Evolutionary conservation across 2,888 invertebrate genomes (phyloP), one percentile per base, ranked within the genome.

Genomic region (Galeopsomyia nigrocyanea): DNA sequence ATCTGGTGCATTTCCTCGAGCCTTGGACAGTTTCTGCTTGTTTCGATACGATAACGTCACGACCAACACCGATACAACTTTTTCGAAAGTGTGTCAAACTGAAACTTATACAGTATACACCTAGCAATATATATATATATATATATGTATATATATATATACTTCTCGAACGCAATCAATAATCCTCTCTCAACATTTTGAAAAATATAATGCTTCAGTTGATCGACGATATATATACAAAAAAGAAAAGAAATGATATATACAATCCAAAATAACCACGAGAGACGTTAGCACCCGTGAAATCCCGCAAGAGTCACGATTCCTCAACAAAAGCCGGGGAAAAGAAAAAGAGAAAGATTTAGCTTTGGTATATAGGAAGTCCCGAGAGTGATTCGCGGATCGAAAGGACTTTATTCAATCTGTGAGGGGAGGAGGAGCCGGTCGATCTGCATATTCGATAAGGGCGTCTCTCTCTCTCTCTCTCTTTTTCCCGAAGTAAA

Each of bases 401-500:
- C 58, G 58, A 50, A 39, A 58, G 39, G 67, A 39, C 53, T 53
- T 68, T 68, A 68, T 68, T 61, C 68, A 61, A 68, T 61, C 53
- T 26, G 26, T 26, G 26, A 5, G 3, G 5, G 26, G 67, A 3
- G 39, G 0, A 9, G 39, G n/a, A n/a, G n/a, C n/a, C 13, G 39
- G 21, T 7, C 46, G 47, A 68, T 68, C 47, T 61, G 68, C 68
- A 68, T 68, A 68, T 61, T 46, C 61, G 51, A 58, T 51, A 53
- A 61, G 21, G 21, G 17, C 26, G 21, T 21, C 60, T n/a, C 53
- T 31, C 31, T 63, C 26, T 31, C 51, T 63, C 17, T 19, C 63
- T 16, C 17, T 53, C n/a, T 49, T 19, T 51, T 51, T 13, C 22
- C 21, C 17, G 13, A n/a, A 50, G 56, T 9, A 64, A 58, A 58